Conservation (phyloP, 2,888 invertebrate species). For the Chloroclysta siterata region DNA sequence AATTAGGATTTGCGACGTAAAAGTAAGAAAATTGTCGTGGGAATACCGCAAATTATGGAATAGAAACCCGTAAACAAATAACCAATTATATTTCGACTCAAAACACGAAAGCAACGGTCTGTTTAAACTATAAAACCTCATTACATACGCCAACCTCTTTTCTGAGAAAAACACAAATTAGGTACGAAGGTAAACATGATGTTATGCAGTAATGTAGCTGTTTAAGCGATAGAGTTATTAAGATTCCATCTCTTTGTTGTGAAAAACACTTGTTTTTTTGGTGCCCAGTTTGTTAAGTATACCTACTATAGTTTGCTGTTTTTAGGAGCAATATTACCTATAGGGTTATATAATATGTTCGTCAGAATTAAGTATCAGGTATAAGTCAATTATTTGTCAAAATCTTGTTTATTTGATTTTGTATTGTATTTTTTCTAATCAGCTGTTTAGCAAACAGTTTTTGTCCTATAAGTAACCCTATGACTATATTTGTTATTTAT, state of each 20-base stretch:
- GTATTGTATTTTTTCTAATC: too few relatives aligned
- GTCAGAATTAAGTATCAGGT: too few relatives aligned
- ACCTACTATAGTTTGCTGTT: not conserved
- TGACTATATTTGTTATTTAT: not conserved
- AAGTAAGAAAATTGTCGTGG: slow-evolving; percentile 26
- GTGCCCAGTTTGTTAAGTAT: not conserved
- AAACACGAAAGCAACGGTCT: slow-evolving; percentile 20
- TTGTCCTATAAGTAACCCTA: not conserved
- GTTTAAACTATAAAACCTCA: slow-evolving; percentile 50
- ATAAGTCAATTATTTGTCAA: too few relatives aligned
- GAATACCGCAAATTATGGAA: slow-evolving; percentile 37
- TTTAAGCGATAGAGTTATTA: slow-evolving; percentile 57
- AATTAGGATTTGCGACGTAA: slow-evolving; percentile 10
- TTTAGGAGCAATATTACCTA: not conserved
- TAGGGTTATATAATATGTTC: too few relatives aligned
- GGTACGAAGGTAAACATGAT: slow-evolving; percentile 71
- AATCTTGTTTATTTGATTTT: too few relatives aligned
- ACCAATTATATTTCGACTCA: slow-evolving; percentile 37
- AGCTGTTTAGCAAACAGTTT: not conserved
- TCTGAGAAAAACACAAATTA: slow-evolving; percentile 75
- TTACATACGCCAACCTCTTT: slow-evolving; percentile 58
- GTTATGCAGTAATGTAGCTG: slow-evolving; percentile 50
- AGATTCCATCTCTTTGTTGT: slow-evolving; percentile 55
- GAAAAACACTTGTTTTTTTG: slow-evolving; percentile 29
- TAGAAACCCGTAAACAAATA: slow-evolving; percentile 26